Evolutionary conservation across 2,888 invertebrate species (phyloP), one percentile per base, ranked within the genome.

Genomic region (Pachycephus smyrnensis): DNA sequence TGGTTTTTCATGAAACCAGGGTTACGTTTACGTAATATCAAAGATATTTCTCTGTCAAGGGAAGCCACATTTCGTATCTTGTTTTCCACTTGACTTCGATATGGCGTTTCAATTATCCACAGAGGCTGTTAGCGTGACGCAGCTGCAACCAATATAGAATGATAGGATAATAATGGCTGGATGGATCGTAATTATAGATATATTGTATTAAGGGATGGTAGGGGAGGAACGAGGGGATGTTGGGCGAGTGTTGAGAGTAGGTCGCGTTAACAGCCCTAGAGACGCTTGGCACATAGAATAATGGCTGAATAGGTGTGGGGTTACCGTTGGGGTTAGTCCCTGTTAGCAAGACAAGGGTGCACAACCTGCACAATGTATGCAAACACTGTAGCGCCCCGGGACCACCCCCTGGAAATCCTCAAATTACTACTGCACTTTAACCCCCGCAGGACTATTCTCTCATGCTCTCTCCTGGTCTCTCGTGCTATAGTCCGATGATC

Each of bases 261-360:
- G 84, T 86, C 85, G 89, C 84, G 85, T 88, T 87, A 88, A 89
- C 88, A 88, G 86, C 87, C 84, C 88, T 85, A 88, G 88, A 86
- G 87, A 83, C 85, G 84, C 80, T 82, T 85, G 86, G 87, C 84
- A 87, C 85, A 84, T 88, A 85, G 88, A 89, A 88, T 89, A 89
- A 89, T 89, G 86, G 88, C 55, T 55, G 55, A 55, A 55, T 55
- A 23, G 84, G 82, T 84, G 80, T 82, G 83, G 80, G 79, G 84
- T 82, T 80, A 71, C 83, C 71, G 23, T 55, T 55, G 55, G 82
- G 85, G 86, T 86, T 86, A 84, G 85, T 85, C 85, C 83, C 86
- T 85, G 88, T 88, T 88, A 88, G 86, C 83, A 81, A 86, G 88
- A 87, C 85, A 83, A 86, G 87, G 86, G 85, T 88, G 83, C 84